Evolutionary conservation across 2,113 vertebrate species (phyloP).

Genomic region (Takifugu bimaculatus): DNA sequence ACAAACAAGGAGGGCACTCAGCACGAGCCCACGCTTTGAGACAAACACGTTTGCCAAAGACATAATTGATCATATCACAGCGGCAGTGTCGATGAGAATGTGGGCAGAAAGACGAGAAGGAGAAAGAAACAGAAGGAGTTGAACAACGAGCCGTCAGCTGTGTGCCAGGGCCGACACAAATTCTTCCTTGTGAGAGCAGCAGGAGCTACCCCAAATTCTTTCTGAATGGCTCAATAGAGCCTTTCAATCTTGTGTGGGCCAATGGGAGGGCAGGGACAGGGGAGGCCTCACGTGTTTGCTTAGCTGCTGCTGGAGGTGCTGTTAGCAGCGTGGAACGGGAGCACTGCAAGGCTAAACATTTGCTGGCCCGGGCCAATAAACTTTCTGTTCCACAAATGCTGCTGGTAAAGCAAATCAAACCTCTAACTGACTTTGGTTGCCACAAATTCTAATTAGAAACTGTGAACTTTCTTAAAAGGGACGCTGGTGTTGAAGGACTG

Average conservation of each 20-base stretch:
- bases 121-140: slow-evolving; percentile 15
- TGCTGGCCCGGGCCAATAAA: slow-evolving; percentile 24
- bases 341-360: slow-evolving; percentile 15
- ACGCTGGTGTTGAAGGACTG: neutral
- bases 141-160: slow-evolving; percentile 56
- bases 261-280: slow-evolving; percentile 54
- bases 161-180: slow-evolving; percentile 63
- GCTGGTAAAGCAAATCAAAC: neutral
- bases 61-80: slow-evolving; percentile 41
- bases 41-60: slow-evolving; percentile 25
- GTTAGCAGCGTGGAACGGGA: slow-evolving; percentile 6
- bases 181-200: slow-evolving; percentile 59
- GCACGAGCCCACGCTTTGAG: slow-evolving; percentile 56
- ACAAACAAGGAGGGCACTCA: slow-evolving; percentile 55
- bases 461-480: neutral
- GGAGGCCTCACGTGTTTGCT: slow-evolving; percentile 70
- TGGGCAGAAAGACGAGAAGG: slow-evolving; percentile 16
- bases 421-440: neutral
- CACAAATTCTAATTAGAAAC: neutral
- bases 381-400: neutral
- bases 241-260: slow-evolving; percentile 63
- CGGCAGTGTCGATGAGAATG: slow-evolving; percentile 7
- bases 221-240: slow-evolving; percentile 62
- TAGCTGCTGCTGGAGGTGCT: slow-evolving; percentile 64
- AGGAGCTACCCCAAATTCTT: slow-evolving; percentile 64